Percentiles rank a stretch among this genome's conserved stretches.
phyloP scores from a whole-genome alignment of 2,888 invertebrate genomes.

The Pyrgus malvae region DNA sequence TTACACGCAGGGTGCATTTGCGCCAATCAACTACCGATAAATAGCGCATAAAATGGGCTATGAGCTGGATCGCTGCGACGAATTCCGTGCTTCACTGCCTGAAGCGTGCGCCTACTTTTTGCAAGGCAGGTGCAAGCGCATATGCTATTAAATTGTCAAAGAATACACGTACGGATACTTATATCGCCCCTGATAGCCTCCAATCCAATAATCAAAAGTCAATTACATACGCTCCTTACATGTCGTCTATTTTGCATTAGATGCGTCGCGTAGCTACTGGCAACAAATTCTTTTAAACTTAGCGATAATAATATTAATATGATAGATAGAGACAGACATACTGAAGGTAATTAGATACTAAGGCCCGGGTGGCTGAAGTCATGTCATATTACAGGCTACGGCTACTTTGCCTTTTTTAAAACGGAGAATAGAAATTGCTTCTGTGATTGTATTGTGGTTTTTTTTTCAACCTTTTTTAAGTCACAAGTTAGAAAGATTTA shows the following conservation, averaged over 20 bases:
- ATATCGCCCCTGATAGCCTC: constrained; percentile 58
- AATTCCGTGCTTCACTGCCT: constrained; percentile 75
- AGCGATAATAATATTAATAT: too few relatives aligned
- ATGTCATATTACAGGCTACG: too few relatives aligned
- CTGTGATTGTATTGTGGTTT: too few relatives aligned
- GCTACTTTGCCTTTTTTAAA: too few relatives aligned
- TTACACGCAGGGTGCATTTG: constrained; percentile 26
- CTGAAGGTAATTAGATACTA: too few relatives aligned
- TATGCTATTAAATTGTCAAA: constrained; percentile 82
- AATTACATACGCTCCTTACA: constrained; percentile 37
- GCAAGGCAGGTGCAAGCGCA: constrained; percentile 76
- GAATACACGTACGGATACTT: constrained; percentile 63
- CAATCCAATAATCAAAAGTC: constrained; percentile 71
- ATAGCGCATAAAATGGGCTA: constrained; percentile 74
- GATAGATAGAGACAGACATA: too few relatives aligned
- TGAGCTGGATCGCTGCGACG: constrained; percentile 67
- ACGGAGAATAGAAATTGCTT: too few relatives aligned
- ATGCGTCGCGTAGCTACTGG: not conserved
- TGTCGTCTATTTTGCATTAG: constrained; percentile 2
- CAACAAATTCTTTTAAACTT: constrained; percentile 1
- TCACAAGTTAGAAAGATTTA: too few relatives aligned
- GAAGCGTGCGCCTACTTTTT: constrained; percentile 79
- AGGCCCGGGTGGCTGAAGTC: too few relatives aligned
- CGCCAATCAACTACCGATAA: constrained; percentile 79
- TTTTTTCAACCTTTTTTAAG: too few relatives aligned